Evolutionary conservation across 2,113 vertebrate species (phyloP), one percentile per base, ranked within the genome.

Genomic region (Festucalex cinctus): DNA sequence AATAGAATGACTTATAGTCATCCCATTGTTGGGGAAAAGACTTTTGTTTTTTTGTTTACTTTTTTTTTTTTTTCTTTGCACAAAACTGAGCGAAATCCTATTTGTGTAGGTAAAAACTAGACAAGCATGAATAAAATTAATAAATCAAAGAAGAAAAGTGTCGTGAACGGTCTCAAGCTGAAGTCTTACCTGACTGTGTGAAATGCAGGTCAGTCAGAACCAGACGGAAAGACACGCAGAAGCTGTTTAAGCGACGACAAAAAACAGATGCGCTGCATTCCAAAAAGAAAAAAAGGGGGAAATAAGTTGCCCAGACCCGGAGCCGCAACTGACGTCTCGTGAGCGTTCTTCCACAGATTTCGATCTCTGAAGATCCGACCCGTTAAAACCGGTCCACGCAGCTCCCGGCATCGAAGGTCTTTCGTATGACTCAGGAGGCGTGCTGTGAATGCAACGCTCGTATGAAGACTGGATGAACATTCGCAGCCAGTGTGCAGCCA

Each of bases 261-360:
- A 56, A 48, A 19, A 19, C 24, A 68, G 73, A 54, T 76, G 88
- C 85, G 64, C 79, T 90, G 72, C 83, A 83, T 87, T 78, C 87
- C 70, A 37, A 75, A 46, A 35, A 48, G 13, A 17, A 24, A 53
- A 53, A 12, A 24, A 8, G 17, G n/a, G 49, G 22, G 14, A 10
- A 24, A 82, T 68, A 86, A 82, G 76, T 79, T 77, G 71, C 88
- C 59, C 41, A 13, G 35, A 68, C 24, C 68, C 57, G n/a, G 90
- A 65, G 90, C 64, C 49, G 88, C 17, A 67, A 0, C 84, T 87
- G 87, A 86, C 28, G 72, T 86, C 89, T 88, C 85, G 9, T 56
- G 53, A 56, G 53, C 9, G 24, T 28, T 28, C 53, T 13, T 56
- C 13, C 16, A 3, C 6, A 6, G 53, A 56, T 56, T 28, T 32